Percentiles rank a stretch among this genome's conserved stretches.
Conservation (phyloP, 2,113 vertebrate species). For the Gallinago media region DNA sequence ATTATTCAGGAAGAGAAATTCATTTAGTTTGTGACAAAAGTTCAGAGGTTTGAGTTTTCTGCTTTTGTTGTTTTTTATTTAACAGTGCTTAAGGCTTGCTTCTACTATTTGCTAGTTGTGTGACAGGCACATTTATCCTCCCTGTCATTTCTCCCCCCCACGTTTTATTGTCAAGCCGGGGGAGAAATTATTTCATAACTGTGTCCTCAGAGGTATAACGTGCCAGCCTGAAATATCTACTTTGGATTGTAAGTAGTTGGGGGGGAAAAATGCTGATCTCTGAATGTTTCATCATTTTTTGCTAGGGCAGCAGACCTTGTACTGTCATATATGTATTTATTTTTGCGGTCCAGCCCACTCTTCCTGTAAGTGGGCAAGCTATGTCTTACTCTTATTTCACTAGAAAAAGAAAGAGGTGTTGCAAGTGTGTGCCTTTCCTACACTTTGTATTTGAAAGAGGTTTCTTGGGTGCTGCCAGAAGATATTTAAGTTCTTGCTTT, state of each 20-base stretch:
- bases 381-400: background rate
- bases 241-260: slow-evolving; percentile 38
- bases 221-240: slow-evolving; percentile 54
- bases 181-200: slow-evolving; percentile 72
- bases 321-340: slow-evolving; percentile 9
- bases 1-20: slow-evolving; percentile 8
- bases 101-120: slow-evolving; percentile 1
- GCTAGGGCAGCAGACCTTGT: slow-evolving; percentile 39
- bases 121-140: slow-evolving; percentile 60
- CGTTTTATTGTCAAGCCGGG: slow-evolving; percentile 51
- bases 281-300: slow-evolving; percentile 58
- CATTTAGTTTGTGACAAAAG: slow-evolving; percentile 16
- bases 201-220: slow-evolving; percentile 50
- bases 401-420: background rate
- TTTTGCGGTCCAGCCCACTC: background rate
- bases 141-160: slow-evolving; percentile 15
- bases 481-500: background rate
- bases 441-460: background rate
- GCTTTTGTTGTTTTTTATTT: slow-evolving; percentile 19
- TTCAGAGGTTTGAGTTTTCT: slow-evolving; percentile 11
- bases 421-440: background rate
- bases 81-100: slow-evolving; percentile 53
- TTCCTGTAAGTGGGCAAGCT: background rate
- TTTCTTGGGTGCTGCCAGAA: background rate
- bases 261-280: slow-evolving; percentile 47